Base-by-base conservation (phyloP, 1,140 invertebrate genomes). In the Heliothis virescens region DNA sequence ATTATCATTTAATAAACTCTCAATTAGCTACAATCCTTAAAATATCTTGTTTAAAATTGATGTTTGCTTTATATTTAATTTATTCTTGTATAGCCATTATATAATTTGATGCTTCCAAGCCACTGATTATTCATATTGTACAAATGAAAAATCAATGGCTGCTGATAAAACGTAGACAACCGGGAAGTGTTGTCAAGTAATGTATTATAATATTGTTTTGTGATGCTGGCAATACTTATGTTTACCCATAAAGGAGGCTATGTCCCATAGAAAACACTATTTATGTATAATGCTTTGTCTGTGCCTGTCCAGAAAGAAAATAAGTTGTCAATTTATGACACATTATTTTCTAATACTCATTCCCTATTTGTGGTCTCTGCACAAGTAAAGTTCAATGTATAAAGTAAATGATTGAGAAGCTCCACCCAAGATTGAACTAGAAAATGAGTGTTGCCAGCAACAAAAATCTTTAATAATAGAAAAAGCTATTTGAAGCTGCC, bases 61-160 rank as follows among this genome's bases (percentile, higher is more conserved):
- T 62, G 5, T 15, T 26, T 18, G 55, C 55, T 57, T 57, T 57
- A 41, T 41, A 34, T 34, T 26, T 26, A 26, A 41, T 57, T 57
- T 57, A 18, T 57, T 21, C 10, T 57, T 57, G 7, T n/a, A 7
- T 57, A 57, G 7, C 18, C 16, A 10, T 18, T 34, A 62, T 18
- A 62, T 53, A 29, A 57, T 34, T 72, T 29, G 16, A 57, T 72
- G 52, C 13, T 72, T 57, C 13, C 53, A 86, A 90, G 90, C 90
- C 89, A 92, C 85, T 89, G 87, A 74, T 89, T 92, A 89, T 94
- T 93, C 90, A 88, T 81, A 77, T 85, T 77, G 71, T 73, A 67
- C 41, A 67, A 67, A 88, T 89, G 92, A 93, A 89, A 90, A 93
- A 86, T 87, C 87, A 89, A 80, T 90, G 89, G 91, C 90, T 91